Evolutionary conservation across 2,113 vertebrate genomes (phyloP), one percentile per base, ranked within the genome.

Genomic region (Atractosteus spatula): DNA sequence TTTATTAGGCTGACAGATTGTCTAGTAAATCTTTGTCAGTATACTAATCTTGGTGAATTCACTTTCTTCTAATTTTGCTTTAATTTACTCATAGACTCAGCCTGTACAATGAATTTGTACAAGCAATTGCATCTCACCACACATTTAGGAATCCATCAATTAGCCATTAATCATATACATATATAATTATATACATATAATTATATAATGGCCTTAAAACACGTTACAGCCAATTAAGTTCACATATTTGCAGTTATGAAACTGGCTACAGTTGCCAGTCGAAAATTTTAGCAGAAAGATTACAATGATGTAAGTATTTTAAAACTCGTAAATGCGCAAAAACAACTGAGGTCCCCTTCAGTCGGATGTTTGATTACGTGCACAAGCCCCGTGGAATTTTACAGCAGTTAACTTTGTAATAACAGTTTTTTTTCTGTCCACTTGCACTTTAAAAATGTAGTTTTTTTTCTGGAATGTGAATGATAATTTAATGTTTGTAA

Each of bases 381-480:
- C 87, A 92, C 87, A 79, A 87, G 87, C 87, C 86, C 88, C 87
- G 86, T 84, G 85, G 86, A 90, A 89, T 86, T 91, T 90, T 85
- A 89, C 86, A 87, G 88, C 83, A 87, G 87, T 84, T 89, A 89
- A 88, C 82, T 89, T 87, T 85, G 88, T 87, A 89, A 90, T 87
- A 87, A 89, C 89, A 82, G 42, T 79, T 87, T 84, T 77, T 87
- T 85, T 85, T 91, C 87, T 86, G 88, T 90, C 90, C 89, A 87
- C 90, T 89, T 89, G 90, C 89, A 90, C 91, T 90, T 89, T 91
- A 89, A 86, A 90, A 90, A 89, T 89, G 89, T 92, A 90, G 88
- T 87, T 91, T 77, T 89, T 29, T 89, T 80, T 87, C 88, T 92
- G 88, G 84, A 90, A 80, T 85, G 88, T 88, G 83, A 74, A 84